These are phyloP conservation scores for Istiophorus platypterus DNA, from an alignment of 2,113 vertebrate species.

Conservation along the genomic window DNA sequence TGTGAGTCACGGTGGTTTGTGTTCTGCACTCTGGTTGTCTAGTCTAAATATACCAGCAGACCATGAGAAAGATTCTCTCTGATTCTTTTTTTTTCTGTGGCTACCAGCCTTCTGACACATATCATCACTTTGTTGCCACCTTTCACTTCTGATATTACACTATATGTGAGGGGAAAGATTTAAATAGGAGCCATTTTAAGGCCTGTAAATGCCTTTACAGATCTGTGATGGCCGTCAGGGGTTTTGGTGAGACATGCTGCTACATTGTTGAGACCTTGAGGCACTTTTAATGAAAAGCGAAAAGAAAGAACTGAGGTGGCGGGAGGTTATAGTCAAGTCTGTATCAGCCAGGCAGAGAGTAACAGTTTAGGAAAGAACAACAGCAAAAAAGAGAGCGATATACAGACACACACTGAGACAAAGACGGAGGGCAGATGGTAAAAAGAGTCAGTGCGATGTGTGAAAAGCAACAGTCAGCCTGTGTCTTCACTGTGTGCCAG, in stretches of 20 bases:
- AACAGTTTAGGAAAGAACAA: slow-evolving; percentile 28
- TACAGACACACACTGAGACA: slow-evolving; percentile 45
- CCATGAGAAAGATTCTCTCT: slow-evolving; percentile 67
- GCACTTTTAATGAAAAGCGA: slow-evolving; percentile 52
- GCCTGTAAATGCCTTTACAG: slow-evolving; percentile 41
- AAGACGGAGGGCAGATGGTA: slow-evolving; percentile 70
- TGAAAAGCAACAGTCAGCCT: slow-evolving; percentile 74
- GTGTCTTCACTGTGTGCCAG: slow-evolving; percentile 60
- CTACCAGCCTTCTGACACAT: slow-evolving; percentile 54
- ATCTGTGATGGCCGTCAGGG: slow-evolving; percentile 46
- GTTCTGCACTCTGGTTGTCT: slow-evolving; percentile 52
- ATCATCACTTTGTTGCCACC: slow-evolving; percentile 39
- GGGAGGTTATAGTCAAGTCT: slow-evolving; percentile 39
- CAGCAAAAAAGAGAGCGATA: slow-evolving; percentile 10
- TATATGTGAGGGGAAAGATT: slow-evolving; percentile 36
- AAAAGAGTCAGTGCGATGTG: slow-evolving; percentile 52
- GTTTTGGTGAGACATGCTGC: slow-evolving; percentile 24
- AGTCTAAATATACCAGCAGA: slow-evolving; percentile 72
- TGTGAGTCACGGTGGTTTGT: slow-evolving; percentile 76
- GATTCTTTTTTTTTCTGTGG: slow-evolving; percentile 32
- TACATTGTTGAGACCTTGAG: slow-evolving; percentile 59
- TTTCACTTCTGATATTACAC: slow-evolving; percentile 56
- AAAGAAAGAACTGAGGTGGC: slow-evolving; percentile 46
- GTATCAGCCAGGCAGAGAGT: slow-evolving; percentile 43
- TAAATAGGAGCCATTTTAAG: slow-evolving; percentile 63